Conservation (phyloP, 2,888 invertebrate species). For the Chesias legatella region DNA sequence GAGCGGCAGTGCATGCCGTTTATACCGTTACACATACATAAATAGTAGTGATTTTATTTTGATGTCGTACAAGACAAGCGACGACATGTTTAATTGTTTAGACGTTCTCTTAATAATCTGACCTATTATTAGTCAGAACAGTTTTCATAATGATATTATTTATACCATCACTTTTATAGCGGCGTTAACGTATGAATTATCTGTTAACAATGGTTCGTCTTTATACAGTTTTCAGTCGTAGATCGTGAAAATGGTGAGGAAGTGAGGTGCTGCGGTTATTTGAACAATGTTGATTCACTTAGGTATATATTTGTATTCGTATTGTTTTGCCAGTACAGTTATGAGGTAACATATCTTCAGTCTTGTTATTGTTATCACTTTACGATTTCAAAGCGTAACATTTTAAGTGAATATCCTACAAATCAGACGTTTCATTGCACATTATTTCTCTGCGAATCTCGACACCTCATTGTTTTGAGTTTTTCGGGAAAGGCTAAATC, state of each 20-base stretch:
- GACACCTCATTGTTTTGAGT: slow-evolving; percentile 73
- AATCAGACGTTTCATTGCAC: slow-evolving; percentile 64
- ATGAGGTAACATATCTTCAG: slow-evolving; percentile 22
- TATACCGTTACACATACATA: slow-evolving; percentile 74
- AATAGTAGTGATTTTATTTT: slow-evolving; percentile 79
- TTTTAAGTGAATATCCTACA: slow-evolving; percentile 47
- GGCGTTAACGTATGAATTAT: slow-evolving; percentile 31
- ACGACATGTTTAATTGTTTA: slow-evolving; percentile 73
- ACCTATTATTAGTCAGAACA: slow-evolving; percentile 65
- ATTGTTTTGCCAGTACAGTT: slow-evolving; percentile 19
- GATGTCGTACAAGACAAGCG: slow-evolving; percentile 76
- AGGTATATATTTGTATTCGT: slow-evolving; percentile 8
- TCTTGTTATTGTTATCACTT: slow-evolving; percentile 32
- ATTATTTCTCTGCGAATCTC: slow-evolving; percentile 63
- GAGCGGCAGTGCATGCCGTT: slow-evolving; percentile 67
- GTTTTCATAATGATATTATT: slow-evolving; percentile 49
- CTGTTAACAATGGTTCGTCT: slow-evolving; percentile 28
- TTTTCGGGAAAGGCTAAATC: slow-evolving; percentile 70
- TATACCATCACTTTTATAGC: slow-evolving; percentile 36
- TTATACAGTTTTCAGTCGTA: slow-evolving; percentile 5
- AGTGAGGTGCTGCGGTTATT: neutral
- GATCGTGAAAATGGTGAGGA: neutral
- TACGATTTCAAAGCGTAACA: slow-evolving; percentile 32
- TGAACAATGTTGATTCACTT: neutral
- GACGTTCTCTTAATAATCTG: slow-evolving; percentile 58